Conservation (phyloP, 2,797 vertebrate species). For the Cyclura pinguis region DNA sequence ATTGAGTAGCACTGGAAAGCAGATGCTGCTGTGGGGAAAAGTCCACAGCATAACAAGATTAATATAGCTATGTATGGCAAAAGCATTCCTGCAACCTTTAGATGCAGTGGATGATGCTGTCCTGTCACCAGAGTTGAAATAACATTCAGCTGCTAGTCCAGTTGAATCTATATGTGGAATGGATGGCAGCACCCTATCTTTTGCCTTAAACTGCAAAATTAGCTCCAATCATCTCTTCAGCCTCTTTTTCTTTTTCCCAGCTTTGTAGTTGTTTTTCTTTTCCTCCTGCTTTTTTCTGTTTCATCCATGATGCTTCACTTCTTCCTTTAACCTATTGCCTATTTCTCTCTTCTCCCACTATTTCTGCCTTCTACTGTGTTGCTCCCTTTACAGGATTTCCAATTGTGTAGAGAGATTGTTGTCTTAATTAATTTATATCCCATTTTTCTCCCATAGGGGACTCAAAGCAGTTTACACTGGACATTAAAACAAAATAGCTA, state of each 20-base stretch:
- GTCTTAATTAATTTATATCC: background rate
- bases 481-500: background rate
- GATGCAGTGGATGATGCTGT: too few relatives aligned
- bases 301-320: background rate
- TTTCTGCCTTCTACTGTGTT: background rate
- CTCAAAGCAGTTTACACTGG: background rate
- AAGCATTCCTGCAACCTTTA: too few relatives aligned
- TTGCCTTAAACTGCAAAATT: background rate
- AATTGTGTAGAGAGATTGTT: background rate
- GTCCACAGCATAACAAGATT: too few relatives aligned
- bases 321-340: background rate
- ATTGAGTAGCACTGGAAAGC: too few relatives aligned
- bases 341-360: background rate
- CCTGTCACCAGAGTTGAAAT: too few relatives aligned
- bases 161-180: background rate
- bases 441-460: too few relatives aligned
- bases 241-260: background rate
- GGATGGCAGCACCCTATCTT: background rate
- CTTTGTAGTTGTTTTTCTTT: background rate
- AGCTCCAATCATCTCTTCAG: background rate
- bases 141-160: too few relatives aligned
- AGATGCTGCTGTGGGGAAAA: too few relatives aligned
- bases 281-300: background rate
- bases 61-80: too few relatives aligned
- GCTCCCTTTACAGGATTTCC: background rate